Evolutionary conservation across 2,797 vertebrate genomes (phyloP).

Genomic region (Somateria mollissima): DNA sequence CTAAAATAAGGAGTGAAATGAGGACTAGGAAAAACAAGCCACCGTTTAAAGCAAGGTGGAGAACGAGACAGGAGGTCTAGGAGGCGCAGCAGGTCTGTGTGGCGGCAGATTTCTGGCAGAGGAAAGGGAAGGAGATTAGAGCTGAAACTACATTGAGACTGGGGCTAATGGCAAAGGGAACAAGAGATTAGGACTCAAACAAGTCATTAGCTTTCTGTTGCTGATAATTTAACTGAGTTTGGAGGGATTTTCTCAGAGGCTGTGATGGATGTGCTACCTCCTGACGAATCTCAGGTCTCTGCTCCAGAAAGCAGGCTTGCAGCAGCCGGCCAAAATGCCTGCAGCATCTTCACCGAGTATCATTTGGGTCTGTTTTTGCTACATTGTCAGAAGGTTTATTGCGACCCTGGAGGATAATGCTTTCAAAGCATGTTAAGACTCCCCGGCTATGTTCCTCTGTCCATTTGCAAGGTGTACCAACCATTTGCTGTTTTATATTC

Average conservation of each 20-base stretch:
- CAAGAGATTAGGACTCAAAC: neutral
- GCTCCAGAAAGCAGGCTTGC: neutral
- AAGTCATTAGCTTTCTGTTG: neutral
- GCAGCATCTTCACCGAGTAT: neutral
- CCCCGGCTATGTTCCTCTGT: neutral
- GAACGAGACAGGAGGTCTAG: neutral
- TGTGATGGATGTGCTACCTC: neutral
- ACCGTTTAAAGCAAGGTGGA: neutral
- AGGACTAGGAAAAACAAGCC: neutral
- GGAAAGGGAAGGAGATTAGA: neutral
- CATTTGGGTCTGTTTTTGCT: neutral
- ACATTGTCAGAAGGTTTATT: neutral
- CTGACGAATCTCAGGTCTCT: neutral
- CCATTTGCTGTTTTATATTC: neutral
- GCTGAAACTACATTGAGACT: neutral
- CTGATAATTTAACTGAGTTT: neutral
- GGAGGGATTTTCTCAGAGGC: neutral
- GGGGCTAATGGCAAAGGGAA: accelerated
- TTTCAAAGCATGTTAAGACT: neutral
- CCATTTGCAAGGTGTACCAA: neutral
- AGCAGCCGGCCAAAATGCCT: neutral
- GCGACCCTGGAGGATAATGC: neutral
- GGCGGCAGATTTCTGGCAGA: neutral
- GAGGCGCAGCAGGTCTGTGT: accelerated
- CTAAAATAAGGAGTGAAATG: neutral